Evolutionary conservation across 1,140 invertebrate species (phyloP), one percentile per base, ranked within the genome.

Genomic region (Thaumatotibia leucotreta): DNA sequence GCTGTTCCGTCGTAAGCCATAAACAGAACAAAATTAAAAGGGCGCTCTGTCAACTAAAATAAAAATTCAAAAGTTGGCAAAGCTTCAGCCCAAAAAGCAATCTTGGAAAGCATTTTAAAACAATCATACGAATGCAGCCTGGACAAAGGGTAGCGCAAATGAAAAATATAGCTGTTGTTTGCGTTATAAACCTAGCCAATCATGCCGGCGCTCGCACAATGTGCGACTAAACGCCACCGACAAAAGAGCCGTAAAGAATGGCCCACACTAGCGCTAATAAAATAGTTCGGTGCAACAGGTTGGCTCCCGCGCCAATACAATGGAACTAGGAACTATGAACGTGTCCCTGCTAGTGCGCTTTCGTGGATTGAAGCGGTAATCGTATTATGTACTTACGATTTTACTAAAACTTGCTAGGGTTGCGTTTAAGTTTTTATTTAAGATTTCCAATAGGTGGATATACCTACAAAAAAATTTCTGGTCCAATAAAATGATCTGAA

Each of bases 181-280:
- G 83, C 77, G 75, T 82, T 84, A 86, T 82, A 85, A 84, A 81
- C 81, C 80, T 70, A 74, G 78, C 83, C 86, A 89, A 89, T 89
- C 83, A 85, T 79, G 45, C 63, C 64, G 74, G 77, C 72, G 79
- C 73, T 72, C 74, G 69, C 70, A 79, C 72, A 76, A 76, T 77
- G 73, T 73, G 75, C 62, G 74, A 85, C 84, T 85, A 85, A 88
- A 84, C 84, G 82, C 76, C 77, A 73, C 80, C 80, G 84, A 89
- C 86, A 89, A 88, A 88, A 89, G 85, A 84, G 76, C 83, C 78
- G 81, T 89, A 89, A 89, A 89, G 87, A 89, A 89, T 88, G 83
- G 87, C 73, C 79, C 85, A 89, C 76, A 83, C 82, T 86, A 77
- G 75, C 77, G 80, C 83, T 88, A 88, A 88, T 88, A 89, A 89